Percentiles rank a stretch among this genome's conserved stretches.
phyloP scores from a whole-genome alignment of 35 echinoderm and acorn worm species.

The Apostichopus parvimensis region DNA sequence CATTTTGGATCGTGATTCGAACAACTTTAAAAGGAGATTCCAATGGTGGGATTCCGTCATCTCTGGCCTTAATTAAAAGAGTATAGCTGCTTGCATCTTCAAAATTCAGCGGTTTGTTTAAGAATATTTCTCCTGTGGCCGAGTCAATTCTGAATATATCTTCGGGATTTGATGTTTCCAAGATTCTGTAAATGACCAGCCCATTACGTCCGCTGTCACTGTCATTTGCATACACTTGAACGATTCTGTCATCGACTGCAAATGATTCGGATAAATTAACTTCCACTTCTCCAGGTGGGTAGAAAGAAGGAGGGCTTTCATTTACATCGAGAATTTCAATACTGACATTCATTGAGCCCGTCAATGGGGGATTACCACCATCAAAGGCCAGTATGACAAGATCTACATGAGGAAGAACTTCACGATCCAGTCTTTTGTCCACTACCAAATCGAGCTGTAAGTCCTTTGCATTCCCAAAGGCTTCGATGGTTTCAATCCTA shows the following conservation, averaged over 20 bases:
- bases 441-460: slow-evolving; percentile 82
- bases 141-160: slow-evolving; percentile 87
- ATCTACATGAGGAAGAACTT: slow-evolving; percentile 64
- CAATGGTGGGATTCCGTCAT: slow-evolving; percentile 67
- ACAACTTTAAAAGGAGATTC: slow-evolving; percentile 56
- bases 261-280: slow-evolving; percentile 69
- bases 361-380: slow-evolving; percentile 78
- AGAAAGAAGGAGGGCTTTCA: slow-evolving; percentile 84
- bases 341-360: slow-evolving; percentile 65
- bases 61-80: slow-evolving; percentile 70
- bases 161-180: slow-evolving; percentile 56
- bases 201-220: slow-evolving; percentile 82
- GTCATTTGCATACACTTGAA: slow-evolving; percentile 85
- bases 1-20: slow-evolving; percentile 71
- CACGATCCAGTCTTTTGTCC: slow-evolving; percentile 75
- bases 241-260: slow-evolving; percentile 56
- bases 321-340: slow-evolving; percentile 89
- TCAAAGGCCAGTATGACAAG: slow-evolving; percentile 91
- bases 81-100: slow-evolving; percentile 44
- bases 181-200: slow-evolving; percentile 71
- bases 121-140: slow-evolving; percentile 75
- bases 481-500: slow-evolving; percentile 53
- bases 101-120: slow-evolving; percentile 84
- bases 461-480: slow-evolving; percentile 44
- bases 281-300: slow-evolving; percentile 32